Evolutionary conservation across 1,140 invertebrate genomes (phyloP).

Genomic region (Drosophila fuyamai): DNA sequence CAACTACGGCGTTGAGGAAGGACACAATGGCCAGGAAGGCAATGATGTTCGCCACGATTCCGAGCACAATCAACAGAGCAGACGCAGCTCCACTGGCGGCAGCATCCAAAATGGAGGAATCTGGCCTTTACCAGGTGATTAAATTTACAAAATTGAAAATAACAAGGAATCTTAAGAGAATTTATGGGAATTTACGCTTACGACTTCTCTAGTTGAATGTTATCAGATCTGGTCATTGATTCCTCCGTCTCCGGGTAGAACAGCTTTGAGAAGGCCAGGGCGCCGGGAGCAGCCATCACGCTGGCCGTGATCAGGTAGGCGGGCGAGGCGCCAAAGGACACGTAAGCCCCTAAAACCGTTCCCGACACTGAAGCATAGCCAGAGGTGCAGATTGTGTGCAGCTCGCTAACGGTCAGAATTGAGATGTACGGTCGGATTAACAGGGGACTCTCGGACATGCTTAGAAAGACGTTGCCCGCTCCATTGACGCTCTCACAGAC

Average conservation of each 20-base stretch:
- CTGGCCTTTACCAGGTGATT: slow-evolving; percentile 86
- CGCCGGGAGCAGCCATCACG: slow-evolving; percentile 96
- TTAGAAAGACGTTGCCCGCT: slow-evolving; percentile 94
- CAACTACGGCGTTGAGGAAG: slow-evolving; percentile 91
- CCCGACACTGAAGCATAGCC: slow-evolving; percentile 97
- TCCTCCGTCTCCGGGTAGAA: slow-evolving; percentile 94
- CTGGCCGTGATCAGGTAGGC: slow-evolving; percentile 93
- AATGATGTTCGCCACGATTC: slow-evolving; percentile 95
- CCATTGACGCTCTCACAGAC: slow-evolving; percentile 95
- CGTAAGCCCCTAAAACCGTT: slow-evolving; percentile 95
- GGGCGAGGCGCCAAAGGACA: slow-evolving; percentile 93
- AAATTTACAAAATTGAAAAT: not conserved
- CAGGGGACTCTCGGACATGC: slow-evolving; percentile 94
- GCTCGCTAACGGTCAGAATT: slow-evolving; percentile 92
- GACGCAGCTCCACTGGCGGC: slow-evolving; percentile 92
- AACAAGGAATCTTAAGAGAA: not conserved
- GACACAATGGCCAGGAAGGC: slow-evolving; percentile 94
- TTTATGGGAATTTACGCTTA: slow-evolving; percentile 87
- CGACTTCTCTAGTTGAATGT: slow-evolving; percentile 87
- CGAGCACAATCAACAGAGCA: slow-evolving; percentile 91
- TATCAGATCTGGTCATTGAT: slow-evolving; percentile 88
- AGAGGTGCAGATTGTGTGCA: slow-evolving; percentile 95
- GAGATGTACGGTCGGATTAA: slow-evolving; percentile 92
- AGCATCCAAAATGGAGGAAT: slow-evolving; percentile 93
- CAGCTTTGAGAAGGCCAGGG: slow-evolving; percentile 94